Evolutionary conservation across 2,797 vertebrate genomes (phyloP), one percentile per base, ranked within the genome.

Genomic region (Acanthurus leucopareius): DNA sequence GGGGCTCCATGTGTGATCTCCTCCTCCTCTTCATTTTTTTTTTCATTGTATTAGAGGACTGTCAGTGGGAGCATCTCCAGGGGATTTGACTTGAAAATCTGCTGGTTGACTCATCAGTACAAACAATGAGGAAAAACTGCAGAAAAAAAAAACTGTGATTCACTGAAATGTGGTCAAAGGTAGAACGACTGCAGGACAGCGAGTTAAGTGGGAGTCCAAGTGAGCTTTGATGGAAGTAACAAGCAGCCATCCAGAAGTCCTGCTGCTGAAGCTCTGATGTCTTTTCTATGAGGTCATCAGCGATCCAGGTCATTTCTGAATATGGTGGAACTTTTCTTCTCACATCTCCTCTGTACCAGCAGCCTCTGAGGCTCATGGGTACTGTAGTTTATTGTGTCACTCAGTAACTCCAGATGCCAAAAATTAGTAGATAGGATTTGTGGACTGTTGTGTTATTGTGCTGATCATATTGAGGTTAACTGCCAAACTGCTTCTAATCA

Each of bases 51-150:
- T 76, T 25, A 38, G 16, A 49, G 17, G 47, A 67, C 64, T 49
- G 75, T 75, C 59, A 42, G 61, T 8, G 80, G 83, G 70, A 65
- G 5, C 32, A 0, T 22, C 3, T 80, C 79, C 79, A 85, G 45
- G 44, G 63, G 60, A 49, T 25, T 57, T 35, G 58, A 79, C 75
- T 10, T 78, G 71, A 62, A 75, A 82, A 49, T 67, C 45, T 22
- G 17, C 74, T 1, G 47, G 48, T 75, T 79, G 75, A 78, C 71
- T 86, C 82, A 87, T 79, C 72, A 7, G 35, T 5, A 7, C 48
- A 49, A 66, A 75, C 81, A 73, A 61, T 65, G 69, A 72, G 47
- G 25, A 25, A 25, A n/a, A 63, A 47, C 14, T 53, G 51, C 45
- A 16, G n/a, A 1, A 42, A 16, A 58, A 57, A 42, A 32, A 6